These are phyloP conservation scores for Neolamprologus cancellatus DNA, from an alignment of 2,113 vertebrate species.

Conservation along the genomic window DNA sequence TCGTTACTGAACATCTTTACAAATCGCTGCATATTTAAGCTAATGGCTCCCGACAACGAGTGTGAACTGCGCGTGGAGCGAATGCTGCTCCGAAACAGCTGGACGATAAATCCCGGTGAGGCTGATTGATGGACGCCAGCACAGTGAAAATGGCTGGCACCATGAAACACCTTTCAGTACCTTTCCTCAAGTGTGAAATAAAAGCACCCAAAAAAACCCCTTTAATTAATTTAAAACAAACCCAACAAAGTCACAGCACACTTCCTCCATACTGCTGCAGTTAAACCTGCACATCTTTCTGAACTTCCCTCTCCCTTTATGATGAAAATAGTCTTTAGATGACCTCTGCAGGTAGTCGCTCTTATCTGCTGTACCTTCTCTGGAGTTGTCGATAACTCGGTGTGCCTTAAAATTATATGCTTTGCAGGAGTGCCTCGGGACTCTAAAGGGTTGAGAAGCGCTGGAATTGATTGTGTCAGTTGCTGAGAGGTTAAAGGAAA, in stretches of 20 bases:
- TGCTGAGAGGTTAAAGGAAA: constrained; percentile 23
- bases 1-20: background rate
- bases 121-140: background rate
- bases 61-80: too few relatives aligned
- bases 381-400: background rate
- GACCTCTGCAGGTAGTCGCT: background rate
- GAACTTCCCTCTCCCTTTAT: background rate
- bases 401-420: background rate
- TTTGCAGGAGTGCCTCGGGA: background rate
- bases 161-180: background rate
- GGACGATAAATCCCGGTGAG: background rate
- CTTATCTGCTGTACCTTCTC: background rate
- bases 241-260: background rate
- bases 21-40: background rate
- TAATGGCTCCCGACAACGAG: too few relatives aligned
- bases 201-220: accelerated
- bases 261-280: background rate
- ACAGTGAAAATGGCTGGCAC: background rate
- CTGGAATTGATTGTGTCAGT: constrained; percentile 5
- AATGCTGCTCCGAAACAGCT: background rate
- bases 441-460: background rate
- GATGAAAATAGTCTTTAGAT: background rate
- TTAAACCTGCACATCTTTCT: background rate
- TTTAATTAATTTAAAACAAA: background rate
- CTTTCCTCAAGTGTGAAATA: background rate